Evolutionary conservation across 2,113 vertebrate species (phyloP).

Genomic region (Macquaria ambigua): DNA sequence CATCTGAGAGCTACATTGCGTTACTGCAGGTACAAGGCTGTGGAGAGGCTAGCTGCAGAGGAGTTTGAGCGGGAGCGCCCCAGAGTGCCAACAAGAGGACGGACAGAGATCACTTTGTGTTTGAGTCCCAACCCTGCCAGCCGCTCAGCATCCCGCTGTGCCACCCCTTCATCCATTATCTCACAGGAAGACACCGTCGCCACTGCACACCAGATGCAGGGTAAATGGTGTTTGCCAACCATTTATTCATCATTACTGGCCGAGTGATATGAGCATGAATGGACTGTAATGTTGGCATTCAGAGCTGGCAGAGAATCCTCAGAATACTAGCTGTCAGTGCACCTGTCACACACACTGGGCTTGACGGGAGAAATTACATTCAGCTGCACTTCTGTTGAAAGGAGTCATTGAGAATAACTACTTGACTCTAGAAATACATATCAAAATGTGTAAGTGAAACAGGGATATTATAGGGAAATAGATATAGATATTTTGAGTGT

Average conservation of each 20-base stretch:
- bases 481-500: not conserved
- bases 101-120: constrained; percentile 93
- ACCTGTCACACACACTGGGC: not conserved
- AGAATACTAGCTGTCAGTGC: not conserved
- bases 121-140: constrained; percentile 86
- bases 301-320: constrained; percentile 19
- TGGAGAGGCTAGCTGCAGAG: constrained; percentile 91
- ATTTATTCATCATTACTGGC: not conserved
- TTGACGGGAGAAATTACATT: constrained; percentile 19
- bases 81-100: constrained; percentile 84
- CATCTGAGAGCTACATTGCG: not conserved
- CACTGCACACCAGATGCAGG: constrained; percentile 69
- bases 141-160: constrained; percentile 74
- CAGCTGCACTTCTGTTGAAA: constrained; percentile 9
- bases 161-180: constrained; percentile 80
- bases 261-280: not conserved
- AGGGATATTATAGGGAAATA: not conserved
- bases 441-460: not conserved
- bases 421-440: not conserved
- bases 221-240: constrained; percentile 75
- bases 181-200: constrained; percentile 80
- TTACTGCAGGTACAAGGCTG: constrained; percentile 92
- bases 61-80: constrained; percentile 91
- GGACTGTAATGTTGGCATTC: not conserved
- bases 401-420: not conserved